Conservation (phyloP, 2,113 vertebrate species). For the Himantopus leucocephalus region DNA sequence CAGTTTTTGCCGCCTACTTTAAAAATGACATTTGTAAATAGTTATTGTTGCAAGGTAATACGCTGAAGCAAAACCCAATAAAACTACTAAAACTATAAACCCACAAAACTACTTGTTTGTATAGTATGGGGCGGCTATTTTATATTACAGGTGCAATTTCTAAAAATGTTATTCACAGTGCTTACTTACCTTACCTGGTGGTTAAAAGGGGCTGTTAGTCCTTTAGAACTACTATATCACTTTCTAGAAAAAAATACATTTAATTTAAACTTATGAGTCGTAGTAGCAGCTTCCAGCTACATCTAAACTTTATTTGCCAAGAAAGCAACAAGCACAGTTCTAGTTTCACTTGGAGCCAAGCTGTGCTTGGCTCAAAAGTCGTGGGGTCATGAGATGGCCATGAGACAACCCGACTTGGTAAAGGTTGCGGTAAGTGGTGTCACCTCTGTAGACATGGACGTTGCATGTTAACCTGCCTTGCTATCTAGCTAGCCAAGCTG, state of each 20-base stretch:
- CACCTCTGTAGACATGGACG: background rate
- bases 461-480: background rate
- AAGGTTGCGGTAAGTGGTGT: accelerated
- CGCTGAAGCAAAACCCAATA: background rate
- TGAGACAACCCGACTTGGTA: background rate
- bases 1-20: background rate
- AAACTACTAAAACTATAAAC: background rate
- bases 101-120: background rate
- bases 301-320: background rate
- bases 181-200: background rate
- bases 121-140: background rate
- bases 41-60: background rate
- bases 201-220: background rate
- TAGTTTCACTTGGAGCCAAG: background rate
- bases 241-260: background rate
- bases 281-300: background rate
- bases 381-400: too few relatives aligned
- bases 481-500: background rate
- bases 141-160: background rate
- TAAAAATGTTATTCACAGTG: background rate
- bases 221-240: background rate
- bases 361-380: background rate
- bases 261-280: background rate
- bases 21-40: background rate
- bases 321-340: background rate